Evolutionary conservation across 1,140 invertebrate genomes (phyloP).

Genomic region (Lepidostoma basale): DNA sequence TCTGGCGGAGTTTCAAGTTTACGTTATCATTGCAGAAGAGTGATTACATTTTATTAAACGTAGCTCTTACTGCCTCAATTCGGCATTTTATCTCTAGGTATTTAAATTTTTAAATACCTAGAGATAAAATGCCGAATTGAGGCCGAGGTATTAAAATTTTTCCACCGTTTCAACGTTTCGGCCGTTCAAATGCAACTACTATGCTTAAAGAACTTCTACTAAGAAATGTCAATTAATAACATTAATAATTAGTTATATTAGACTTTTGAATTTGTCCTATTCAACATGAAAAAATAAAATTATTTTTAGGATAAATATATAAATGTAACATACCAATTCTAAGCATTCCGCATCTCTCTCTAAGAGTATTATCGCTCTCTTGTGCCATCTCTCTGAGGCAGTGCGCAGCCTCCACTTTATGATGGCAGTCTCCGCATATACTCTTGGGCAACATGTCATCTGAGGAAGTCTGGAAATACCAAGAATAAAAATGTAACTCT

Average conservation of each 20-base stretch:
- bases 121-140: no score
- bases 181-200: no score
- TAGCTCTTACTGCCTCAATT: no score
- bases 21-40: no score
- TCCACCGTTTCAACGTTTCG: no score
- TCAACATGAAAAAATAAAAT: neutral
- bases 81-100: no score
- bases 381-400: constrained; percentile 20
- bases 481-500: neutral
- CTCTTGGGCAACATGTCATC: constrained; percentile 26
- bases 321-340: constrained; percentile 18
- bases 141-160: no score
- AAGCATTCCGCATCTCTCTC: neutral
- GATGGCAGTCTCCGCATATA: constrained; percentile 14
- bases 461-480: constrained; percentile 15
- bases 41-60: no score
- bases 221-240: no score
- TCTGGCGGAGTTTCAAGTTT: no score
- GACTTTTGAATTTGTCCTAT: neutral
- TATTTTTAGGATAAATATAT: neutral
- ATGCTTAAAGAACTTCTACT: no score
- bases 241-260: neutral
- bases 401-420: constrained; percentile 16
- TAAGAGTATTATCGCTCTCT: constrained; percentile 12
- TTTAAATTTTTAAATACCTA: no score